Evolutionary conservation across 2,888 invertebrate genomes (phyloP), one percentile per base, ranked within the genome.

Genomic region (Cataglyphis altisquamis): DNA sequence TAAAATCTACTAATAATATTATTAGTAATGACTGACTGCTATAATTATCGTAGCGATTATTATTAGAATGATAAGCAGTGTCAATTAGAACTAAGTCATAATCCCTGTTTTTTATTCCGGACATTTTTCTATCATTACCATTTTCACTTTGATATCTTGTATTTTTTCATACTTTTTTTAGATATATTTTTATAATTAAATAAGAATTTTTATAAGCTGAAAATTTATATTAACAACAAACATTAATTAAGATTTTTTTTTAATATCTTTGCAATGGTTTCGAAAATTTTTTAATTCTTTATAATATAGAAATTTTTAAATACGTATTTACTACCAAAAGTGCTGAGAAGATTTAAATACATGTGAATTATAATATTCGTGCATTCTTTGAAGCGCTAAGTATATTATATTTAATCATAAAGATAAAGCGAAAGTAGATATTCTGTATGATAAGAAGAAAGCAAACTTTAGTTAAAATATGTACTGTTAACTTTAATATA

Each of bases 171-270:
- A 6, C n/a, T 32, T 18, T 18, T 21, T 36, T 29, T 9, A 29
- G 1, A 29, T 48, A 29, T 18, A 48, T 29, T 78, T 66, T 41
- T 32, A 21, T 29, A 12, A 32, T 41, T 57, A 41, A 41, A 57
- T 68, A 63, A 78, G 36, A 21, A 78, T n/a, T 55, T 78, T 78
- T 72, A 72, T 70, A 60, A 68, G 21, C 3, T 18, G 0, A n/a
- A 21, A 57, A 41, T 77, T 32, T 29, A 68, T 6, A 68, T 57
- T 77, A 32, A 68, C 18, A 66, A 29, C 52, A 32, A 3, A 15
- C 18, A 25, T 66, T 18, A 70, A 52, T 2, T 70, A 18, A 60
- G 8, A 48, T 78, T 32, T 68, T 77, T 57, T 67, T 39, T 25
- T 41, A 3, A 29, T 41, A 39, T 55, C 25, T 41, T 66, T 67